Conservation (phyloP, 2,888 invertebrate species). For the Anarsia innoxiella region DNA sequence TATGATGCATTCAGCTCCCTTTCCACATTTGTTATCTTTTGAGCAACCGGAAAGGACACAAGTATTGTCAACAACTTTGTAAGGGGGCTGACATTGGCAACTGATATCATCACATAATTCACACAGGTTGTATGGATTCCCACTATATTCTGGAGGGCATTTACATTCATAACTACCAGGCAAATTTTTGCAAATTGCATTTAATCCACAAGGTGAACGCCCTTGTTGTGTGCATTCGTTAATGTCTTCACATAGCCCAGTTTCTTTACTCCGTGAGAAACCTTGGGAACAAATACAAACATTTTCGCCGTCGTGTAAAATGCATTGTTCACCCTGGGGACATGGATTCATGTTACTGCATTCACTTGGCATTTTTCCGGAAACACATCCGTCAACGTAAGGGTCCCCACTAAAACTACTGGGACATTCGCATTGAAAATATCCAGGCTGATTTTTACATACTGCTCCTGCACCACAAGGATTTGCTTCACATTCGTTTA, state of each 20-base stretch:
- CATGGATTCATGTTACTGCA: slow-evolving; percentile 87
- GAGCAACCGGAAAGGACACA: slow-evolving; percentile 91
- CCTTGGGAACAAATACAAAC: slow-evolving; percentile 94
- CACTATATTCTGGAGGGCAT: slow-evolving; percentile 90
- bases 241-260: slow-evolving; percentile 86
- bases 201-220: slow-evolving; percentile 88
- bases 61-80: slow-evolving; percentile 87
- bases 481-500: slow-evolving; percentile 88
- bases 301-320: slow-evolving; percentile 84
- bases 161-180: slow-evolving; percentile 96
- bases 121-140: slow-evolving; percentile 91
- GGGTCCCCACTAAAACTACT: slow-evolving; percentile 87
- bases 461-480: slow-evolving; percentile 90
- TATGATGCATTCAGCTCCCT: slow-evolving; percentile 91
- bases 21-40: slow-evolving; percentile 85
- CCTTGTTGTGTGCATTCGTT: slow-evolving; percentile 88
- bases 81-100: slow-evolving; percentile 92
- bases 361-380: slow-evolving; percentile 78
- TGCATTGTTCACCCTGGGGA: slow-evolving; percentile 89
- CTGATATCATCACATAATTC: slow-evolving; percentile 88
- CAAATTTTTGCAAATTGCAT: slow-evolving; percentile 93
- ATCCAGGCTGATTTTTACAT: slow-evolving; percentile 91
- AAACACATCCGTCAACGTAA: slow-evolving; percentile 83
- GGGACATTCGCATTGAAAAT: slow-evolving; percentile 91
- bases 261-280: slow-evolving; percentile 83